Percentiles rank a stretch among this genome's conserved stretches.
phyloP scores from a whole-genome alignment of 2,113 vertebrate genomes.

The Cyanoliseus patagonus region DNA sequence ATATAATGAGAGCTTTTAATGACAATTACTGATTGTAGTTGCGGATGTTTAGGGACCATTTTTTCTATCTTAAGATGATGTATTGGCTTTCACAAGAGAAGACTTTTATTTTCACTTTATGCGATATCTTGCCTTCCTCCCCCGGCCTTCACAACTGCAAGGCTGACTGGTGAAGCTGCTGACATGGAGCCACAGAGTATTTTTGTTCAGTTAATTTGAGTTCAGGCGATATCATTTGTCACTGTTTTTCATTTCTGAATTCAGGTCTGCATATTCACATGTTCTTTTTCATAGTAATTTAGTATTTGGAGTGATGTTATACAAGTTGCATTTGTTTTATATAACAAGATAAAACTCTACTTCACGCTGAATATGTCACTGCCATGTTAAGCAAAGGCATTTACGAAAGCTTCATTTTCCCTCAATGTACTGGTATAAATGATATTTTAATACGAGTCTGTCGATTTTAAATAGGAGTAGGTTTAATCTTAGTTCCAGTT shows the following conservation, averaged over 20 bases:
- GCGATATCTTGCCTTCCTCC: background rate
- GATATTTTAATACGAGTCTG: background rate
- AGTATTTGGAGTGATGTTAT: conserved; percentile 1
- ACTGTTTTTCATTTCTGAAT: conserved; percentile 31
- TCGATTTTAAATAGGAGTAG: background rate
- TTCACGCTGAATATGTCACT: conserved; percentile 5
- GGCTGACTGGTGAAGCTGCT: background rate
- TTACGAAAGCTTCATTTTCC: conserved; percentile 54
- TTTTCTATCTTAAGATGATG: conserved; percentile 60
- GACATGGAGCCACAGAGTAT: background rate
- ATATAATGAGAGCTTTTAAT: conserved; percentile 75
- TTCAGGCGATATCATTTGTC: background rate
- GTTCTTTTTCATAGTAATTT: background rate
- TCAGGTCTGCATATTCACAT: background rate
- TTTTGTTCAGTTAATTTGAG: background rate
- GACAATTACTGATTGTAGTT: conserved; percentile 76
- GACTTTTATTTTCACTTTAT: conserved; percentile 40
- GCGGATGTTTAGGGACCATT: conserved; percentile 68
- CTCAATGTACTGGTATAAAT: conserved; percentile 18
- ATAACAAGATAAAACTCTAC: conserved; percentile 42
- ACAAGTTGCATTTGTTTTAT: conserved; percentile 24
- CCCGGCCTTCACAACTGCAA: background rate
- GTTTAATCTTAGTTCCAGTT: background rate
- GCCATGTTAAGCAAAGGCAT: conserved; percentile 38
- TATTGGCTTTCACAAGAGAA: conserved; percentile 62